Percentiles rank a stretch among this genome's conserved stretches.
Conservation (phyloP, 2,113 vertebrate species). For the Dicaeum eximium region DNA sequence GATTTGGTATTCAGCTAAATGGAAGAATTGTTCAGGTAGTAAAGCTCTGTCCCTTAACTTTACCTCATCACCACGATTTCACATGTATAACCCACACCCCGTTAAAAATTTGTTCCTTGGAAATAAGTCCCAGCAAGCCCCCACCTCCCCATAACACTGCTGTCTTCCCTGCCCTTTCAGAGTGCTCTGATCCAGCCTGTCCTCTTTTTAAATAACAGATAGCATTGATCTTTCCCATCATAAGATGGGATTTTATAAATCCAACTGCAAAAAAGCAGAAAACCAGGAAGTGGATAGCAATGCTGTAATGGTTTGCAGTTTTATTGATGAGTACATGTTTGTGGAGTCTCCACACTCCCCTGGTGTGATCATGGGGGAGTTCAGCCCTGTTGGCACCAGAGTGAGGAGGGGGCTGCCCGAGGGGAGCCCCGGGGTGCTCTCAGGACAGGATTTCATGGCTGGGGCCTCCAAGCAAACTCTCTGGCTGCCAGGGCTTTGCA, state of each 20-base stretch:
- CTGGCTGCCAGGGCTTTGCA: conserved; percentile 9
- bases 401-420: neutral
- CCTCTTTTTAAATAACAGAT: neutral
- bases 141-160: neutral
- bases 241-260: neutral
- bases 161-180: neutral
- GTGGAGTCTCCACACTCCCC: neutral
- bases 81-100: neutral
- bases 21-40: neutral
- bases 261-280: neutral
- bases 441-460: neutral
- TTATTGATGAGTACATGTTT: too few species aligned
- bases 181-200: neutral
- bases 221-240: neutral
- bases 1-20: neutral
- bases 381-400: neutral
- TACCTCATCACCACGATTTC: neutral
- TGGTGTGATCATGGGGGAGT: neutral
- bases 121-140: neutral
- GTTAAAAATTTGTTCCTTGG: neutral
- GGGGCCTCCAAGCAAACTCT: neutral
- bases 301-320: neutral
- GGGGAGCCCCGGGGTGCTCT: neutral
- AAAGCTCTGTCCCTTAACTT: neutral
- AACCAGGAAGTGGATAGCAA: neutral